Evolutionary conservation across 1,140 invertebrate genomes (phyloP).

Genomic region (Forficula auricularia): DNA sequence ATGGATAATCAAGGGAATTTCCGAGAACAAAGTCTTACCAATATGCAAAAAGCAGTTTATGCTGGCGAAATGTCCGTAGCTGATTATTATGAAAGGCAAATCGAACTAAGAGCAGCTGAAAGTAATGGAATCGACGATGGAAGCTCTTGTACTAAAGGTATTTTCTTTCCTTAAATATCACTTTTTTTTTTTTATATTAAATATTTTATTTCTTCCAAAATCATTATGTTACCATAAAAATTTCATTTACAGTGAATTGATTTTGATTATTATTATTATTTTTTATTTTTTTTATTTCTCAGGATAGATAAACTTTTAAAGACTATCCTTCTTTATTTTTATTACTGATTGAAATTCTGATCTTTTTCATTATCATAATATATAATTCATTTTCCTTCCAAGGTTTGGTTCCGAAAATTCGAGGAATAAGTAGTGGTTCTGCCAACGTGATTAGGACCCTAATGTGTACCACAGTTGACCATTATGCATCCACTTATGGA

Average conservation of each 20-base stretch:
- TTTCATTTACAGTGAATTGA: too few relatives aligned
- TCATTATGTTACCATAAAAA: background rate
- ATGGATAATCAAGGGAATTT: constrained; percentile 75
- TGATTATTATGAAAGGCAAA: constrained; percentile 68
- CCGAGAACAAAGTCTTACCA: constrained; percentile 60
- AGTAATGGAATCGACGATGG: constrained; percentile 65
- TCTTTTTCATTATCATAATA: too few relatives aligned
- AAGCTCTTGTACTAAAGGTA: constrained; percentile 54
- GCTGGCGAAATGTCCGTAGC: constrained; percentile 66
- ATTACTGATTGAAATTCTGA: too few relatives aligned
- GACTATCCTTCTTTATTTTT: too few relatives aligned
- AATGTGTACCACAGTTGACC: constrained; percentile 62
- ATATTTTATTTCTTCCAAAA: background rate
- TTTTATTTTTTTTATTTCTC: constrained; percentile 3
- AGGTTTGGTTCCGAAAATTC: constrained; percentile 56
- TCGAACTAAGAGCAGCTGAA: constrained; percentile 52
- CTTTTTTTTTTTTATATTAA: background rate
- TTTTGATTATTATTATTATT: too few relatives aligned
- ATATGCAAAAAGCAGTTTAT: constrained; percentile 67
- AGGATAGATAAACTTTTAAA: too few relatives aligned
- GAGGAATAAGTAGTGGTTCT: constrained; percentile 44
- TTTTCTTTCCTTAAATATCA: too few relatives aligned
- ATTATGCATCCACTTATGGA: constrained; percentile 72
- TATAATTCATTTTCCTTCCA: too few relatives aligned
- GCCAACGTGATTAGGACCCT: constrained; percentile 47